Evolutionary conservation across 2,113 vertebrate genomes (phyloP).

Genomic region (Vulpes vulpes): DNA sequence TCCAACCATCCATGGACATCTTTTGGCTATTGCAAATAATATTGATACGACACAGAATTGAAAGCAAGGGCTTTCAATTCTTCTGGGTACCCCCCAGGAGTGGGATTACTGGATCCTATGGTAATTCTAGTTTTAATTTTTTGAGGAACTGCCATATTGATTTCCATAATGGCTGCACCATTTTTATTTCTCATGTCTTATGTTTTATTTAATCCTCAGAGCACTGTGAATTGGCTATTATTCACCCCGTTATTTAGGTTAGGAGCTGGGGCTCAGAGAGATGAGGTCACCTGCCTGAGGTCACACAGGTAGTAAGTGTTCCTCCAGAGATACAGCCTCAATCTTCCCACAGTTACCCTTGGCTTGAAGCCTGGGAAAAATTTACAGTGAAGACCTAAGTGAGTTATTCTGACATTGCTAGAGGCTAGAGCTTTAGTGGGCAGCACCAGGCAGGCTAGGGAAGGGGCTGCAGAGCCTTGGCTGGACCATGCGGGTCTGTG

Average conservation of each 20-base stretch:
- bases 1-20: no score
- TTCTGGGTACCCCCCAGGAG: not conserved
- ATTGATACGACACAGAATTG: not conserved
- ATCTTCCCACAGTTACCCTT: not conserved
- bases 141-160: not conserved
- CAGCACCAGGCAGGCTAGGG: not conserved
- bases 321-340: no score
- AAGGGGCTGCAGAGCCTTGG: not conserved
- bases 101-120: not conserved
- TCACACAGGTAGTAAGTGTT: not conserved
- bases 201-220: not conserved
- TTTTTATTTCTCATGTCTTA: not conserved
- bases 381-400: not conserved
- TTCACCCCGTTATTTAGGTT: not conserved
- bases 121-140: not conserved
- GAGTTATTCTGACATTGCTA: not conserved
- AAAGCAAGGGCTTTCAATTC: not conserved
- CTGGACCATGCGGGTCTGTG: accelerated
- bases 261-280: not conserved
- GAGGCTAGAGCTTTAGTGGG: not conserved
- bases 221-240: not conserved
- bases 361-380: not conserved
- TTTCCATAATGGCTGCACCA: not conserved
- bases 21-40: not conserved
- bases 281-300: not conserved